Base-by-base conservation (phyloP, 2,888 invertebrate genomes). In the Theodoxus fluviatilis region DNA sequence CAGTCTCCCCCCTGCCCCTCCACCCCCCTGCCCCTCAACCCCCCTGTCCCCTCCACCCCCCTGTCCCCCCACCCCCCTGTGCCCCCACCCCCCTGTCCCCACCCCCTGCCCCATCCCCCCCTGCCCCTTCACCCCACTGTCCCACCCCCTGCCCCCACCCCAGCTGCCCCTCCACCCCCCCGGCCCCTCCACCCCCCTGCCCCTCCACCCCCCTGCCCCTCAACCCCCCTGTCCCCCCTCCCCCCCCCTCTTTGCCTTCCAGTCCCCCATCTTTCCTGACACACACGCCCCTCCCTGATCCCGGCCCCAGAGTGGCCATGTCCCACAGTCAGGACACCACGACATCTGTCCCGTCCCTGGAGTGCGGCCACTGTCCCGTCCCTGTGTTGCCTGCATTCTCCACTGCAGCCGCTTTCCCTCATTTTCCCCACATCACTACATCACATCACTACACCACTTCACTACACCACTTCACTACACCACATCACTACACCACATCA, bases 61-160 rank as follows among this genome's bases (percentile, higher is more conserved):
- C 79, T 81, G 81, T 83, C 70, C 15, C 12, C 12, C n/a, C 0
- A 12, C 25, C 31, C 28, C 25, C 18, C 40, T 28, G 3, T n/a
- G 35, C 37, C 22, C 57, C 3, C 57, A 2, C 57, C 25, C 57
- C 1, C n/a, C n/a, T n/a, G n/a, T n/a, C 31, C 28, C 25, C 18
- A 25, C 40, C 9, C 25, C 61, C 37, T 15, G 31, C 3, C 57
- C 1, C 57, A 57, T 33, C 1, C 79, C 6, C 75, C 82, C 15
- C 82, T 82, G n/a, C 83, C 81, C 0, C 82, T 80, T 1, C 74
- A 81, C 59, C 77, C 79, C 49, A 80, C 81, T 81, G 82, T 70
- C 15, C 12, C 12, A 22, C 0, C n/a, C 25, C 31, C 28, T 15
- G 12, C 40, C 40, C 9, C 25, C 61, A 37, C 22, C 57, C 3